Evolutionary conservation across 2,113 vertebrate genomes (phyloP).

Genomic region (Drymodes brunneopygia): DNA sequence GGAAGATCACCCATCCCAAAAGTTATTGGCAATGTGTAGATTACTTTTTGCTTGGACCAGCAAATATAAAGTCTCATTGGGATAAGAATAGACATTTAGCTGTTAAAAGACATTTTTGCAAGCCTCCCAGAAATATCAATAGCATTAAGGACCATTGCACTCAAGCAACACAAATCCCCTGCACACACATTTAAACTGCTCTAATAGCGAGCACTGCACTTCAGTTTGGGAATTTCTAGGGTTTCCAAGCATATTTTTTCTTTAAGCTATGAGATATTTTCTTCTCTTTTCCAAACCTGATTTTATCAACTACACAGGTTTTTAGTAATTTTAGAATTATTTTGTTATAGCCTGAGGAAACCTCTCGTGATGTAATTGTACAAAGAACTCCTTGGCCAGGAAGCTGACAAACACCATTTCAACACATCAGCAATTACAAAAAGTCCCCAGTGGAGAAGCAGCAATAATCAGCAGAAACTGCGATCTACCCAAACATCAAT

Average conservation of each 20-base stretch:
- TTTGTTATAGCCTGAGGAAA: background rate
- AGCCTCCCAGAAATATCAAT: background rate
- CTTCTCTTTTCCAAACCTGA: background rate
- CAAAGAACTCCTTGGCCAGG: background rate
- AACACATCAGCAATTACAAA: background rate
- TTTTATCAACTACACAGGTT: background rate
- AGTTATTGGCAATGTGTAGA: background rate
- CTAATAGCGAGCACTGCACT: rapidly evolving
- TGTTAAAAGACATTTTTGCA: background rate
- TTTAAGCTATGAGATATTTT: background rate
- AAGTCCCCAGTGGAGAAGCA: background rate
- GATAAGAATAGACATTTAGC: background rate
- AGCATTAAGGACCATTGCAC: background rate
- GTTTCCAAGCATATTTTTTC: background rate
- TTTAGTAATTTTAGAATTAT: background rate
- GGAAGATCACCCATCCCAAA: background rate
- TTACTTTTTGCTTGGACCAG: background rate
- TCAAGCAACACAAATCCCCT: background rate
- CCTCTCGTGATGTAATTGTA: background rate
- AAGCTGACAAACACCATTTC: background rate
- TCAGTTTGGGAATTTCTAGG: background rate
- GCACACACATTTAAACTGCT: background rate
- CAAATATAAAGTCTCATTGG: background rate
- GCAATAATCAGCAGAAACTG: background rate
- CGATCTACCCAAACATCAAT: background rate